A percentile compares a stretch with the other conserved stretches of the same genome.
phyloP scores from a whole-genome alignment of 2,113 vertebrate genomes.

The Struthidea cinerea region DNA sequence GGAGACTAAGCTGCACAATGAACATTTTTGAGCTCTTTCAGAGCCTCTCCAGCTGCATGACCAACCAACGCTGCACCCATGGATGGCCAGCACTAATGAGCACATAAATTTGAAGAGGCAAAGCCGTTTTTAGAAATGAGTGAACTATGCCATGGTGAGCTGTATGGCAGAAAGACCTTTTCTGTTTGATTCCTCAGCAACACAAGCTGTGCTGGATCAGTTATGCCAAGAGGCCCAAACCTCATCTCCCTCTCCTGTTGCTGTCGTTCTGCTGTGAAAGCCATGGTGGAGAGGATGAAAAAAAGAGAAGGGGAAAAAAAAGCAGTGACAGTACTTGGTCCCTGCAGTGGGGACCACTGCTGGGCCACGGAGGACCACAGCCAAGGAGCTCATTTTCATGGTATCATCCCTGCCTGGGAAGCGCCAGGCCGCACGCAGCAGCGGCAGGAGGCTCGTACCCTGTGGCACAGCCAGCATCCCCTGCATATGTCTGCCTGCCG shows the following conservation, averaged over 20 bases:
- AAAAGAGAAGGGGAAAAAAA: not conserved
- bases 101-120: not conserved
- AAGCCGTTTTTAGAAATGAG: not conserved
- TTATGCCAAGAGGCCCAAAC: fast-evolving
- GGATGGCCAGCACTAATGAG: not conserved
- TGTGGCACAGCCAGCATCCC: not conserved
- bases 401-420: not conserved
- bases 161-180: not conserved
- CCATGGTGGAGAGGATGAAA: not conserved
- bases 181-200: not conserved
- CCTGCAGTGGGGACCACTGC: fast-evolving
- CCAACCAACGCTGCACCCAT: not conserved
- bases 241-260: not conserved
- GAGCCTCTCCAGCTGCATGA: conserved; percentile 11
- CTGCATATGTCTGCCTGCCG: not conserved
- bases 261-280: not conserved
- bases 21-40: not conserved
- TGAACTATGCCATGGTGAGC: not conserved
- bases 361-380: fast-evolving
- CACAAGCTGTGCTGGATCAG: not conserved
- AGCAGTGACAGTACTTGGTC: not conserved
- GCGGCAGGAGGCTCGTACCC: not conserved
- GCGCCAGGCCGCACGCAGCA: fast-evolving
- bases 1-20: not conserved
- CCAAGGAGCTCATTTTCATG: not conserved